Percentiles rank a stretch among this genome's conserved stretches.
Conservation (phyloP, 2,113 vertebrate species). For the Halichoerus grypus region DNA sequence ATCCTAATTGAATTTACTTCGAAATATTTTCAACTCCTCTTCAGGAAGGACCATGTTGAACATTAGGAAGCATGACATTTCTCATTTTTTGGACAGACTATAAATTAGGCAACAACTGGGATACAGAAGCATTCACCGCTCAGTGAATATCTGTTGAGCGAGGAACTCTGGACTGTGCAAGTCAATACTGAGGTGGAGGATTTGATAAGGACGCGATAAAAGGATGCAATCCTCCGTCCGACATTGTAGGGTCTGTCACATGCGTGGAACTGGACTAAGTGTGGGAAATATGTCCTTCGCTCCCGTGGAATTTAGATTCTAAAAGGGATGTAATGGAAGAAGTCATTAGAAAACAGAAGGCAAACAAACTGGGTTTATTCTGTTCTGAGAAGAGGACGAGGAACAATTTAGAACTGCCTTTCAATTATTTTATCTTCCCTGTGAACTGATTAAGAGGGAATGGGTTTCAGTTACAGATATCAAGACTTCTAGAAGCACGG, state of each 20-base stretch:
- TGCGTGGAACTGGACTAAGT: not conserved
- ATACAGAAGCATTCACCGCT: not conserved
- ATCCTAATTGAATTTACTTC: not conserved
- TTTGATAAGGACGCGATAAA: not conserved
- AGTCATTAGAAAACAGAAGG: not conserved
- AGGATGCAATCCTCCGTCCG: not conserved
- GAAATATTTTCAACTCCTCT: slow-evolving; percentile 30
- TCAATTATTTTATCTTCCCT: not conserved
- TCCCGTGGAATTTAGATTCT: not conserved
- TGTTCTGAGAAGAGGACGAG: not conserved
- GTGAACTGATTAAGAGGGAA: slow-evolving; percentile 8
- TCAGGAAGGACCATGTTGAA: not conserved
- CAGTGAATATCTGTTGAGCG: not conserved
- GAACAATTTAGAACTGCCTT: not conserved
- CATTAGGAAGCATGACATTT: not conserved
- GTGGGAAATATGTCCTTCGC: not conserved
- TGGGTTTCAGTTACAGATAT: not conserved
- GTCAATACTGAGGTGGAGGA: not conserved
- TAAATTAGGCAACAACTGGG: not conserved
- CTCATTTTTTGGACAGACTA: slow-evolving; percentile 28
- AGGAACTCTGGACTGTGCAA: not conserved
- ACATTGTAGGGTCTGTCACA: not conserved
- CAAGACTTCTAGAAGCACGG: not conserved
- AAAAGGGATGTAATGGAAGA: not conserved
- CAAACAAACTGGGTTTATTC: not conserved